These are phyloP conservation scores for Candidula unifasciata DNA, from an alignment of 2,888 invertebrate species.

Conservation along the genomic window DNA sequence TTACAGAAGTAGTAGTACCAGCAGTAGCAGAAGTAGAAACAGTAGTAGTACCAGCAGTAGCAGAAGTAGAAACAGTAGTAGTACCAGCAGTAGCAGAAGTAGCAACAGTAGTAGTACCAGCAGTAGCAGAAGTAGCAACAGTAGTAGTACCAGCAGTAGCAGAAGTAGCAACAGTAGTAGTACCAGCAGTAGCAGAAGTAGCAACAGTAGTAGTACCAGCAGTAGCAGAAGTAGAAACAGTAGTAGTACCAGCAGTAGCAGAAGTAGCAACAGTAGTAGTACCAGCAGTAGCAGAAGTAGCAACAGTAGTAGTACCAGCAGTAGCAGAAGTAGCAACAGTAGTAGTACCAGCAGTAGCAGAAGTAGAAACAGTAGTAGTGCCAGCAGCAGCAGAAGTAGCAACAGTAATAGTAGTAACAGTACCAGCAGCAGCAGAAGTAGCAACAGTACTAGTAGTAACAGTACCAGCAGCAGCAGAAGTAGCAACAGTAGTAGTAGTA, in stretches of 20 bases:
- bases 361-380: not conserved
- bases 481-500: no score
- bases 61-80: not conserved
- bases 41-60: slow-evolving; percentile 11
- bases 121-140: not conserved
- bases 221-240: not conserved
- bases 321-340: no score
- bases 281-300: not conserved
- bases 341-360: no score
- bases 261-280: not conserved
- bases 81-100: not conserved
- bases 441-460: no score
- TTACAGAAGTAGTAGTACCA: not conserved
- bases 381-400: not conserved
- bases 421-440: not conserved
- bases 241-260: not conserved
- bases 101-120: not conserved
- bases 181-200: not conserved
- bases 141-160: not conserved
- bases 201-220: no score
- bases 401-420: not conserved
- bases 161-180: not conserved
- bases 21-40: slow-evolving; percentile 22
- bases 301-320: not conserved
- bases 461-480: no score